Base-by-base conservation (phyloP, 2,888 invertebrate genomes). In the Ellobium chinense region DNA sequence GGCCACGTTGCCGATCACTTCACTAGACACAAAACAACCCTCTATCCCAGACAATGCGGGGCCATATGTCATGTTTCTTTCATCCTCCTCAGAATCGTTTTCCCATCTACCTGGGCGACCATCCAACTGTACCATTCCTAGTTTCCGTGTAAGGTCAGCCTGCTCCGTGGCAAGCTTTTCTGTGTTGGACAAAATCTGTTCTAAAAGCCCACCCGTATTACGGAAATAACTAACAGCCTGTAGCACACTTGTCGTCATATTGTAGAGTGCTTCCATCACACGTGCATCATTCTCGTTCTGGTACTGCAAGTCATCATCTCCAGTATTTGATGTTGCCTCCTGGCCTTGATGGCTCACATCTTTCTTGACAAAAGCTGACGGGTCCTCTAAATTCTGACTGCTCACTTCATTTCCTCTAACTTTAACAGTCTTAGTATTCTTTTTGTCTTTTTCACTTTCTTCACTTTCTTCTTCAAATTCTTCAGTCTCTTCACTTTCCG, bases 151-250 rank as follows among this genome's bases (percentile, higher is more conserved):
- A 1, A 58, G 14, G 9, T 24, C 66, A 46, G 66, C 83, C 79
- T 90, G 89, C 27, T 88, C 86, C 12, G 83, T 82, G 1, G 87
- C 85, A 31, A 90, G 84, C 14, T 83, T 78, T 63, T 89, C 89
- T 0, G 89, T 88, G 65, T 88, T 88, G 9, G 87, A 83, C 34
- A 89, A 83, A 27, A 90, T 85, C 27, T 87, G 78, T 72, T 90
- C 89, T 27, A 89, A 80, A 60, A 88, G 72, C 56, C 75, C 58
- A 24, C 87, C 88, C 1, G 88, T 88, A 66, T 88, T 87, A 36
- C 85, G 82, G 63, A 89, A 88, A 58, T 86, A 85, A 27, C 85
- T 84, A 5, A 88, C 87, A 5, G 90, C 87, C 62, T 88, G 87
- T 58, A 85, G 84, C 18, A 90, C 84, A 70, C 88, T 88, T 24